Base-by-base conservation (phyloP, 2,113 vertebrate species). In the Charadrius vociferus region DNA sequence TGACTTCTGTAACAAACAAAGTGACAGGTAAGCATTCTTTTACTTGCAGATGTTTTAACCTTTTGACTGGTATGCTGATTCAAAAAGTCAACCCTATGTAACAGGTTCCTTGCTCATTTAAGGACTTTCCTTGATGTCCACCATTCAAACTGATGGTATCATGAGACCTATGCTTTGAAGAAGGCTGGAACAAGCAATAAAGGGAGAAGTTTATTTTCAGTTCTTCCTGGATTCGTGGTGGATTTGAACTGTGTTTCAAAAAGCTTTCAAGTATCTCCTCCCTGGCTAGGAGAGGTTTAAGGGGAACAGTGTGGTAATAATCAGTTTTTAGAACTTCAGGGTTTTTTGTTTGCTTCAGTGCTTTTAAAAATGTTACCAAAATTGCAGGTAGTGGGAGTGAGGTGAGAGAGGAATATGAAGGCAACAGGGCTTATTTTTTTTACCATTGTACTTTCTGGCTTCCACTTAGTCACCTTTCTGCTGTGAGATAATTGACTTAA, bases 1-100 rank as follows among this genome's bases (percentile, higher is more conserved):
- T 47, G 99, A 99, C 90, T 99, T 99, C 95, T 99, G 99, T 96
- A 99, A 99, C 98, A 99, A 99, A 84, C 99, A 99, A 98, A 99
- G 99, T 41, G 99, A 99, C 98, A 99, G 99, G 99, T 99, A 94
- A 95, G 96, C 30, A 2, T 74, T 68, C 49, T 72, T 85, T 75
- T 18, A n/a, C 12, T 72, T 63, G 78, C 15, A 61, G 2, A 52
- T 34, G 9, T 16, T 70, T 67, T 88, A 37, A 78, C 29, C 32
- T 77, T 52, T 47, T 82, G 10, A n/a, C 19, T 82, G 29, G 5
- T 13, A 27, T 77, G 50, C 62, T 90, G 59, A 41, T 84, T 62
- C 59, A 23, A 45, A 59, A 68, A n/a, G 15, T 56, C 32, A 49
- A 0, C 22, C 18, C 3, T 8, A 0, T 78, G 23, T 87, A 61